phyloP scores from a whole-genome alignment of 2,888 invertebrate genomes.

The Machimus atricapillus region DNA sequence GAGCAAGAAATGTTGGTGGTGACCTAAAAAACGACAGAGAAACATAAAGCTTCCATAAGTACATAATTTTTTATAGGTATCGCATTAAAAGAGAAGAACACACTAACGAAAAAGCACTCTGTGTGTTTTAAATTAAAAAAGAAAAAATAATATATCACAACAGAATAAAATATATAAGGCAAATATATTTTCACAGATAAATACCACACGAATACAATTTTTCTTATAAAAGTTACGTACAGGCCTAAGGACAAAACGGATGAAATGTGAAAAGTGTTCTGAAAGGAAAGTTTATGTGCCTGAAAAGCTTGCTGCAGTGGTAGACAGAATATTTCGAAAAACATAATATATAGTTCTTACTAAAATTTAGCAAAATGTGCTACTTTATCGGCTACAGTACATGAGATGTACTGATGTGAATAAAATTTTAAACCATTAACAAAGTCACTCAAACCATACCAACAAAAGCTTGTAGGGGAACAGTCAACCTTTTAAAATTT shows the following conservation, averaged over 20 bases:
- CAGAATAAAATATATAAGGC: neutral
- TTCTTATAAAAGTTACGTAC: neutral
- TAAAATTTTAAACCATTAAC: neutral
- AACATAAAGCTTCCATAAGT: neutral
- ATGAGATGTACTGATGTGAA: neutral
- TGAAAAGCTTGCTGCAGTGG: neutral
- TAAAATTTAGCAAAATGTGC: neutral
- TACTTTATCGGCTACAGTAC: neutral
- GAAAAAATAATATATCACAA: neutral
- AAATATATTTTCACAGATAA: neutral
- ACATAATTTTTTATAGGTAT: neutral
- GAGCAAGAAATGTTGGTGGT: slow-evolving; percentile 43
- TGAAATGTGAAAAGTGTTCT: neutral
- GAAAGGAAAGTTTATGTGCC: neutral
- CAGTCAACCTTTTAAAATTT: neutral
- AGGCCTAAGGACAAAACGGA: neutral
- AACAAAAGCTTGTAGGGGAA: neutral
- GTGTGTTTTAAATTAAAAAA: neutral
- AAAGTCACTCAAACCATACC: neutral
- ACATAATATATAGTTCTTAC: neutral
- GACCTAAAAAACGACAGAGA: slow-evolving; percentile 40
- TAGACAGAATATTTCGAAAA: neutral
- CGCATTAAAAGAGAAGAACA: neutral
- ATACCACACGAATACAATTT: neutral
- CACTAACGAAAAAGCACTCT: neutral